Evolutionary conservation across 2,113 vertebrate species (phyloP).

Genomic region (Apus apus): DNA sequence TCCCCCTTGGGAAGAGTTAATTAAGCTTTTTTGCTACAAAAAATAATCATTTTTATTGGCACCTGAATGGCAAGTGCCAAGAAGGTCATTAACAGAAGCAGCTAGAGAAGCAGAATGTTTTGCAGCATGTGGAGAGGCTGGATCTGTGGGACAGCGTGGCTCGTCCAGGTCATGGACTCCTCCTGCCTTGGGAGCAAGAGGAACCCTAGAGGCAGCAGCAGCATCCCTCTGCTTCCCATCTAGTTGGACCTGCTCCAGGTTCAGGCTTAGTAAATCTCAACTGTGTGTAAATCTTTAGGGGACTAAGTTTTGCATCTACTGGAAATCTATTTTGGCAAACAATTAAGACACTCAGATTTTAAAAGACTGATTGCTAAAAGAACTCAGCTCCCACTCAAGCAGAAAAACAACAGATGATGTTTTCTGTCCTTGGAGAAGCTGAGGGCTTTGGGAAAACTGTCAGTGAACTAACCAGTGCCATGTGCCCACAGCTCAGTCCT

Average conservation of each 20-base stretch:
- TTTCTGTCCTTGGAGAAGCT: background rate
- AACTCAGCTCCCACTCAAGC: background rate
- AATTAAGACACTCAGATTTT: background rate
- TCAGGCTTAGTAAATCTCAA: background rate
- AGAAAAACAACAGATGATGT: background rate
- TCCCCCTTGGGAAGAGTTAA: background rate
- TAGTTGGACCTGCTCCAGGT: too few species aligned
- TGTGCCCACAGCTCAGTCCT: accelerated
- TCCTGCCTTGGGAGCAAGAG: background rate
- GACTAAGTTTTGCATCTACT: background rate
- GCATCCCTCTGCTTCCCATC: background rate
- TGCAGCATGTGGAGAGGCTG: background rate
- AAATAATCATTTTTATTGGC: background rate
- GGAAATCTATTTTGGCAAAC: background rate
- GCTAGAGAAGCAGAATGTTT: background rate
- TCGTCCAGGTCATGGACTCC: background rate
- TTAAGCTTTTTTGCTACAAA: background rate
- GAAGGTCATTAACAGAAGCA: background rate
- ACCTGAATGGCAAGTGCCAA: background rate
- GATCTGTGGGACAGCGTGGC: accelerated
- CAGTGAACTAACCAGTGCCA: background rate
- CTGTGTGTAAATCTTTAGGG: background rate
- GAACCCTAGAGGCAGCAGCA: background rate
- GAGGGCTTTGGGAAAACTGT: background rate
- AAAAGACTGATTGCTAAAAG: background rate